Percentiles rank a stretch among this genome's conserved stretches.
Evolutionary conservation across 2,113 vertebrate genomes (phyloP).

Genomic region (Prinia subflava): DNA sequence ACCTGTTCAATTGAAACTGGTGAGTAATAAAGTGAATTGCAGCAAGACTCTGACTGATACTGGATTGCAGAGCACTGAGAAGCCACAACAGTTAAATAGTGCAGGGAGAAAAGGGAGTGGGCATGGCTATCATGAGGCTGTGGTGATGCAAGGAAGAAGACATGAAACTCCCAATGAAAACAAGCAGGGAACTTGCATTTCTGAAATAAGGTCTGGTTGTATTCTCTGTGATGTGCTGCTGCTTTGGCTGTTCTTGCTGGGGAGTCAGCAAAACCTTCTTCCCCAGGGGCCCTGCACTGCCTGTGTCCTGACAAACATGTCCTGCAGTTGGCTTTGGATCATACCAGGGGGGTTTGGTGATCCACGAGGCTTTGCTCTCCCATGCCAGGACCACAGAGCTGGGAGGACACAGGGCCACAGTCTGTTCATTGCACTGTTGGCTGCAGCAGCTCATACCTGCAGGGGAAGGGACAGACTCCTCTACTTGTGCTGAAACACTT

Average conservation of each 20-base stretch:
- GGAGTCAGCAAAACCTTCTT: background rate
- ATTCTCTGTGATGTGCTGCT: background rate
- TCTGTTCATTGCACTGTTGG: background rate
- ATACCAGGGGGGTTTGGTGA: background rate
- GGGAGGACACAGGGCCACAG: background rate
- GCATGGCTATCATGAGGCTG: background rate
- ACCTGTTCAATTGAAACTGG: background rate
- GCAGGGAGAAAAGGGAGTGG: background rate
- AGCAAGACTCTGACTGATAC: background rate
- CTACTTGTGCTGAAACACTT: background rate
- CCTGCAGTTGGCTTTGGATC: background rate
- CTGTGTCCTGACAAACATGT: background rate
- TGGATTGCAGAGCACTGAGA: background rate
- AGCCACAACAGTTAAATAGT: background rate
- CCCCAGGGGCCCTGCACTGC: background rate
- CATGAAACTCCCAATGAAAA: background rate
- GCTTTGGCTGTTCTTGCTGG: background rate
- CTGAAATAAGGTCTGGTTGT: fast-evolving
- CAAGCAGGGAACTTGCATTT: background rate
- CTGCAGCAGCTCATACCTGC: background rate
- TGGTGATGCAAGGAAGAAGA: background rate
- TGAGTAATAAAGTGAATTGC: background rate
- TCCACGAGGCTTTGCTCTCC: fast-evolving
- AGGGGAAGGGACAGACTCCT: background rate
- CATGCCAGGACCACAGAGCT: background rate